Conservation (phyloP, 2,797 vertebrate species). For the Nannoperca australis region DNA sequence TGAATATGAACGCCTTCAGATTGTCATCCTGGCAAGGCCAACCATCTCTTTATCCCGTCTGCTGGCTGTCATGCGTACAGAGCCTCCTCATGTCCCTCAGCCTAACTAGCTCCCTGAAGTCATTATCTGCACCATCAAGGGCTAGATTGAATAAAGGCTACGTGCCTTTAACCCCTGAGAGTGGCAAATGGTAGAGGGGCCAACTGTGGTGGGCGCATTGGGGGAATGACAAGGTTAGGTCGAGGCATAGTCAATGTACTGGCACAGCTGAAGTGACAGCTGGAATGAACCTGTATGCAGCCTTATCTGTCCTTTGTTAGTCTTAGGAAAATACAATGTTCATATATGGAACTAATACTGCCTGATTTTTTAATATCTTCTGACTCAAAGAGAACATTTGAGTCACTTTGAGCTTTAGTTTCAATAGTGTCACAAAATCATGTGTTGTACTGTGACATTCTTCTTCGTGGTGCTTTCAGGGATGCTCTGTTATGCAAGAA, state of each 20-base stretch:
- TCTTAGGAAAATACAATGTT: slow-evolving; percentile 15
- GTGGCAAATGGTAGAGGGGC: slow-evolving; percentile 47
- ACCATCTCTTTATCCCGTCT: slow-evolving; percentile 57
- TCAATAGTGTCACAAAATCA: not conserved
- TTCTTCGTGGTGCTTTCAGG: not conserved
- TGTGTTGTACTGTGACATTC: not conserved
- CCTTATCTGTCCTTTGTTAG: slow-evolving; percentile 32
- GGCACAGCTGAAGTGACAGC: slow-evolving; percentile 39
- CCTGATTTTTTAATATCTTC: not conserved
- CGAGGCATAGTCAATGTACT: slow-evolving; percentile 25
- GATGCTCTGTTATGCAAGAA: not conserved
- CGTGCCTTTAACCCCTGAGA: slow-evolving; percentile 71
- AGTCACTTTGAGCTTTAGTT: not conserved
- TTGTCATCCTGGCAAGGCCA: slow-evolving; percentile 39
- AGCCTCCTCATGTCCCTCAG: slow-evolving; percentile 43
- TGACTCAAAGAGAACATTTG: slow-evolving; percentile 2
- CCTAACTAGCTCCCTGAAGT: slow-evolving; percentile 72
- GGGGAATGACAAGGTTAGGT: slow-evolving; percentile 58
- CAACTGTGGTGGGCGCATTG: slow-evolving; percentile 1
- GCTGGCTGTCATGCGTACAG: slow-evolving; percentile 56
- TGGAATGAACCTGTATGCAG: slow-evolving; percentile 32
- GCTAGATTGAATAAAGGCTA: slow-evolving; percentile 73
- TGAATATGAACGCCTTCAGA: slow-evolving; percentile 35
- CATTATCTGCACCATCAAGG: slow-evolving; percentile 80
- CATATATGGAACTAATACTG: not conserved